Evolutionary conservation across 2,113 vertebrate species (phyloP), one percentile per base, ranked within the genome.

Genomic region (Dermatemys mawii): DNA sequence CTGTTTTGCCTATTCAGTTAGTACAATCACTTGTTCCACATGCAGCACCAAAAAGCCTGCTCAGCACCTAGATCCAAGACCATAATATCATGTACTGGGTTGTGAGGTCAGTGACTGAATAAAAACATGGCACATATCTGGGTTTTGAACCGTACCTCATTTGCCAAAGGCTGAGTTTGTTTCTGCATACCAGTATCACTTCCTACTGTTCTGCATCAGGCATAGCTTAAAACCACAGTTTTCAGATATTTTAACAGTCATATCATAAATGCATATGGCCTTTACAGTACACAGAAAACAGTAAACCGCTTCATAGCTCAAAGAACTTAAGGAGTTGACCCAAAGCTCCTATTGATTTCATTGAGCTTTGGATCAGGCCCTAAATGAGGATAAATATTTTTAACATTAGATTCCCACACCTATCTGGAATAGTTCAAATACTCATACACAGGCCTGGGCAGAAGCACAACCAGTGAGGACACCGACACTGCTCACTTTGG

Each of bases 331-430:
- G 88, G 35, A 50, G 35, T 55, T 85, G 54, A 60, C 0, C 19
- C 13, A 14, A 76, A 76, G 21, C 6, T 27, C 38, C 41, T 46
- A 14, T 46, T 76, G 73, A 76, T 46, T 75, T 44, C 73, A 76
- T 3, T 46, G 41, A 22, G 24, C 26, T 76, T 76, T 76, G 73
- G 41, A 76, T 46, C 38, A 27, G 54, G 88, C 84, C 84, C 44
- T n/a, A 83, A 93, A 90, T 38, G 91, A 90, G 78, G 55, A 90
- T 4, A 94, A 94, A 95, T 22, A 90, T 63, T 84, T 86, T 73
- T 73, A 70, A 78, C 32, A 46, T 8, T 78, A 86, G 92, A 94
- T 95, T 95, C 93, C 70, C 88, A 76, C 12, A 14, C 41, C 11
- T 46, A 14, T 3, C 26, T 8, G 12, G 24, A 76, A 76, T 46